phyloP scores from a whole-genome alignment of 2,797 vertebrate species.

The Hypotaenidia okinawae region DNA sequence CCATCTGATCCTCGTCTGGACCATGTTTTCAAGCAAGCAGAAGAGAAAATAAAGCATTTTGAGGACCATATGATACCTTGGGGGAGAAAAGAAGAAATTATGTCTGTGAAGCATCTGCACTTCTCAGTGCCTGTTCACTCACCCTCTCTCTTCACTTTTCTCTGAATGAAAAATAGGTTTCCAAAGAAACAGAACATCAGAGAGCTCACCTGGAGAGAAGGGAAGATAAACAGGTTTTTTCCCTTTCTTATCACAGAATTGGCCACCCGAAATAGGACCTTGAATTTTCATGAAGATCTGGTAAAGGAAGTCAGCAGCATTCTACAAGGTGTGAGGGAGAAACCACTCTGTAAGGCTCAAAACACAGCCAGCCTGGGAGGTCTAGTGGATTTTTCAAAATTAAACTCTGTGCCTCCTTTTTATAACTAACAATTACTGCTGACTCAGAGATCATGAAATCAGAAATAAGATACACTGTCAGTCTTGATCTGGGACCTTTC shows the following conservation, averaged over 20 bases:
- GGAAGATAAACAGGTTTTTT: background rate
- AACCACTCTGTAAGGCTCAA: background rate
- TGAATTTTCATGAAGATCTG: background rate
- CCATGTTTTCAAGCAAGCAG: conserved; percentile 29
- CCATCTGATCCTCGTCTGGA: conserved; percentile 40
- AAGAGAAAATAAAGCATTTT: conserved; percentile 4
- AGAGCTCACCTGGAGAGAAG: background rate
- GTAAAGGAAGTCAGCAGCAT: background rate
- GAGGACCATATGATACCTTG: conserved; percentile 31
- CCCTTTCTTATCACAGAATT: background rate
- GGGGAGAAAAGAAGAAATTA: background rate
- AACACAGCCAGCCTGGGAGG: background rate
- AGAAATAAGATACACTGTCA: background rate
- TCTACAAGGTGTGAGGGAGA: background rate
- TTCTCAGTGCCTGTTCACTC: background rate
- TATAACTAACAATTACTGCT: background rate
- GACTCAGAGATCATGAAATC: background rate
- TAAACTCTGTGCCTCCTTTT: background rate
- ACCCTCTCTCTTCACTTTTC: background rate
- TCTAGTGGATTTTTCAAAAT: background rate
- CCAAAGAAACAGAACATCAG: background rate
- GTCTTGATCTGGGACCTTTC: background rate
- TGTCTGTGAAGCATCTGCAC: conserved; percentile 3
- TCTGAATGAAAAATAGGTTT: conserved; percentile 8
- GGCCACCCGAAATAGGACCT: background rate